A percentile compares a stretch with the other conserved stretches of the same genome.
Conservation (phyloP, 1,140 invertebrate genomes). For the Portunus trituberculatus region DNA sequence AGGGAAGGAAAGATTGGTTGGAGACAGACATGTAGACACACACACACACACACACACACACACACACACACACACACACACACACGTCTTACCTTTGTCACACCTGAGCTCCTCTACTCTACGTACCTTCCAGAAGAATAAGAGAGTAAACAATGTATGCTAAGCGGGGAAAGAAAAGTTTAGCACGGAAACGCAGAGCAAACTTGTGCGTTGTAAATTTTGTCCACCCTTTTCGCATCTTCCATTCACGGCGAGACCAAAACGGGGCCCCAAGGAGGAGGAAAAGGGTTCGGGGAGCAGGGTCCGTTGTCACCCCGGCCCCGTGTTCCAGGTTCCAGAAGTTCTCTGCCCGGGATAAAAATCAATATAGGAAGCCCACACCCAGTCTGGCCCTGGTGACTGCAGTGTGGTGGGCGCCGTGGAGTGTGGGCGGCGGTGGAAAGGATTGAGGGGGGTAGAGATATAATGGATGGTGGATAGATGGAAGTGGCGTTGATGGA, state of each 20-base stretch:
- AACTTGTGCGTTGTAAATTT: background rate
- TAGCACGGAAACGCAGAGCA: background rate
- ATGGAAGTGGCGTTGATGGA: background rate
- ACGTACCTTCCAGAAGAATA: background rate
- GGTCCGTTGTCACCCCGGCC: background rate
- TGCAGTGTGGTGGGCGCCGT: background rate
- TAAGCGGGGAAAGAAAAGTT: background rate
- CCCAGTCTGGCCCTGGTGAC: conserved; percentile 45
- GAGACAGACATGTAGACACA: background rate
- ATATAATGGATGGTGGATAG: background rate
- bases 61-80: conserved; percentile 25
- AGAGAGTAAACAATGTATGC: background rate
- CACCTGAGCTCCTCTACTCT: background rate
- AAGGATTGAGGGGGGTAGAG: background rate
- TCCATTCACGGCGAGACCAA: background rate
- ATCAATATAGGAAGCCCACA: conserved; percentile 65
- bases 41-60: background rate
- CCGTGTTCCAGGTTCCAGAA: background rate
- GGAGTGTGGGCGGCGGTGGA: background rate
- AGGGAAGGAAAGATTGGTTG: background rate
- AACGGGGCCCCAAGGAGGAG: background rate
- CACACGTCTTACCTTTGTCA: background rate
- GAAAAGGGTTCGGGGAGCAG: background rate
- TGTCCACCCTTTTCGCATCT: background rate
- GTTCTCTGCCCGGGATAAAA: conserved; percentile 36